Evolutionary conservation across 2,888 invertebrate genomes (phyloP), one percentile per base, ranked within the genome.

Genomic region (Aproaerema taeniolella): DNA sequence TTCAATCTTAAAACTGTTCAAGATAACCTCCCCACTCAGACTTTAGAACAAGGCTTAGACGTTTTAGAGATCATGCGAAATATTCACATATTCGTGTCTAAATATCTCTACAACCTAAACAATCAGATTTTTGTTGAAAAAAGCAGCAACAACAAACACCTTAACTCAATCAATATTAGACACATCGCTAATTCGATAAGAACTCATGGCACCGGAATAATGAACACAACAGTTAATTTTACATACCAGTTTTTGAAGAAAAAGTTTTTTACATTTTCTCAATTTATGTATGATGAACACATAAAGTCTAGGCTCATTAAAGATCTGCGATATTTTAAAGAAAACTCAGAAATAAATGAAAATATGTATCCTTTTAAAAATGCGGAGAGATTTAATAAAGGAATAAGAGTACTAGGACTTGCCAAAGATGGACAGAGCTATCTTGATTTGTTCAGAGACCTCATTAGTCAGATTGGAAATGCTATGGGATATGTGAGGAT

Each of bases 201-300:
- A 56, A 98, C 98, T 0, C 98, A 99, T 67, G 99, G 99, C 17
- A 95, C 94, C 6, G 99, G 99, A 5, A 96, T 99, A 45, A 96
- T 97, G 90, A 97, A 96, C 62, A 97, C 97, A 0, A 96, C 97
- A 0, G 96, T 93, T 48, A 97, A 97, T 67, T 95, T 94, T 57
- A 95, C 95, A 0, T 97, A 97, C 77, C 98, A 98, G 77, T 98
- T 97, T 77, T 85, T 99, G 49, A 91, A 95, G 51, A 93, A 95
- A 55, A 97, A 98, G 73, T 94, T 99, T 61, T 94, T 93, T 56
- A 93, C 93, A 1, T 96, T 99, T 70, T 98, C 98, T 0, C 98
- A 98, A 74, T 99, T 99, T 70, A 91, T 99, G 75, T 98, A 94
- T 67, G 98, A 99, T 68, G 99, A 99, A 74, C 97, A 97, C 62